A percentile compares a stretch with the other conserved stretches of the same genome.
phyloP scores from a whole-genome alignment of 2,797 vertebrate species.

The Xiphorhynchus erythropygius region DNA sequence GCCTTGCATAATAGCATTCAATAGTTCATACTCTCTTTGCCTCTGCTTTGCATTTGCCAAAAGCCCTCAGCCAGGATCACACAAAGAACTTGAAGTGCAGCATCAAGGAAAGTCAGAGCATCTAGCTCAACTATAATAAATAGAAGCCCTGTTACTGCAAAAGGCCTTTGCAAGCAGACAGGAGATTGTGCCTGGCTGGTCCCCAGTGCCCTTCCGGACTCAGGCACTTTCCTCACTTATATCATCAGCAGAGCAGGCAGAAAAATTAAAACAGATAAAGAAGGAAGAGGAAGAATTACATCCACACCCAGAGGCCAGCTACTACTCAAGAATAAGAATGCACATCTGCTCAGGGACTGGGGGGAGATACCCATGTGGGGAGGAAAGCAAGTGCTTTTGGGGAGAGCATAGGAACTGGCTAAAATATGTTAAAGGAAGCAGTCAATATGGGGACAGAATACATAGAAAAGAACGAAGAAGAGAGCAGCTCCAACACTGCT shows the following conservation, averaged over 20 bases:
- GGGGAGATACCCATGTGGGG: fast-evolving
- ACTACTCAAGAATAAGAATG: neutral
- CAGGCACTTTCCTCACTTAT: neutral
- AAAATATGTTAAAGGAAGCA: neutral
- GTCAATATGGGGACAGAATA: neutral
- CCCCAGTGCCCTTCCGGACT: neutral
- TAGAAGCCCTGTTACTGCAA: neutral
- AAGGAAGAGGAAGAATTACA: neutral
- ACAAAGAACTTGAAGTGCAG: neutral
- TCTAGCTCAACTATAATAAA: neutral
- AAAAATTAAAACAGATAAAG: neutral
- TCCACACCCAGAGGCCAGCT: neutral
- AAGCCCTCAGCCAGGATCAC: fast-evolving
- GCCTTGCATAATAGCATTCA: neutral
- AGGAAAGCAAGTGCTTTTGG: neutral
- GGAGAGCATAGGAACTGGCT: neutral
- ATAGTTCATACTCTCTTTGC: neutral
- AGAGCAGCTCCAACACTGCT: neutral
- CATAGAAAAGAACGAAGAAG: neutral
- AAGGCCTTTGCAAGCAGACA: neutral
- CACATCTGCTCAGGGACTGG: neutral
- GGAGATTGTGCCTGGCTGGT: neutral
- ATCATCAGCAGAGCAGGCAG: neutral
- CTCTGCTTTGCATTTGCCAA: neutral
- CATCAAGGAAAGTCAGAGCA: neutral